Evolutionary conservation across 2,888 invertebrate species (phyloP).

Genomic region (Oscheius sp.): DNA sequence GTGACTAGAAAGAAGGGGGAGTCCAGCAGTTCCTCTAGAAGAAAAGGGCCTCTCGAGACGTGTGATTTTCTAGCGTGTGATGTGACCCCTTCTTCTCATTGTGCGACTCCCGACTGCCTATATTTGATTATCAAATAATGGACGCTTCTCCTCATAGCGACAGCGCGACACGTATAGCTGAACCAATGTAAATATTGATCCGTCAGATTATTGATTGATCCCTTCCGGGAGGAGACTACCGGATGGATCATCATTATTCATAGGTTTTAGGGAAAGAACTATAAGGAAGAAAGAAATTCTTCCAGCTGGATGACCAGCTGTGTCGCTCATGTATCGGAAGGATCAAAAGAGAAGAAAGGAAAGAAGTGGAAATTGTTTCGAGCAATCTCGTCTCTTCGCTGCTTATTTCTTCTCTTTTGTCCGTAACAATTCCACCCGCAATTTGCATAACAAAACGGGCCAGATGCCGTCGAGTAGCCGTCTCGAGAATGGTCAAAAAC

Average conservation of each 20-base stretch:
- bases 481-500: conserved; percentile 2
- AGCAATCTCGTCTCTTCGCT: neutral
- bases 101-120: conserved; percentile 16
- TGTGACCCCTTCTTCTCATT: conserved; percentile 14
- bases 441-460: conserved; percentile 19
- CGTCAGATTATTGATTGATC: neutral
- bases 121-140: conserved; percentile 33
- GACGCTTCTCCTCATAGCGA: conserved; percentile 21
- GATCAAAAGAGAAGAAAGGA: too few relatives aligned
- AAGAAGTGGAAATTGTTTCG: too few relatives aligned
- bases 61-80: neutral
- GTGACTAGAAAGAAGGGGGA: neutral
- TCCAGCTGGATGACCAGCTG: too few relatives aligned
- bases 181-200: conserved; percentile 25
- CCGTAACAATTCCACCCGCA: conserved; percentile 2
- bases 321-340: too few relatives aligned
- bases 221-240: neutral
- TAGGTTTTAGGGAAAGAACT: too few relatives aligned
- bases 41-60: neutral
- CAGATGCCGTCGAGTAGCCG: neutral
- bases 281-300: too few relatives aligned
- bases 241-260: too few relatives aligned
- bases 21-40: neutral
- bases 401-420: conserved; percentile 1
- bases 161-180: conserved; percentile 31